These are phyloP conservation scores for Latheticus oryzae DNA, from an alignment of 2,888 invertebrate genomes.

Conservation along the genomic window DNA sequence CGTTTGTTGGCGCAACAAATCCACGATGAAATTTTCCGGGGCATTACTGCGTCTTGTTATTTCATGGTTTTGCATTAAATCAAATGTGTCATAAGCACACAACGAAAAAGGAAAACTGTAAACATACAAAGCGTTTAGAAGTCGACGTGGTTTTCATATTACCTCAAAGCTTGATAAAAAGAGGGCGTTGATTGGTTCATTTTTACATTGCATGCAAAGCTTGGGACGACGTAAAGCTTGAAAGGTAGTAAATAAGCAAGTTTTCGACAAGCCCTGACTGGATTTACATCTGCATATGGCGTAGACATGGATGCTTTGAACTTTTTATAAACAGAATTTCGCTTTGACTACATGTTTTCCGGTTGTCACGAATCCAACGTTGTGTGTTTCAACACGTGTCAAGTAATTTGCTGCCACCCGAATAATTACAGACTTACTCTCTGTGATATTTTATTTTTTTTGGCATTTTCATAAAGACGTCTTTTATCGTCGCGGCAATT, in stretches of 20 bases:
- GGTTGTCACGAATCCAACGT: conserved; percentile 54
- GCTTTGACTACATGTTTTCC: conserved; percentile 62
- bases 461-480: conserved; percentile 17
- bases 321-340: conserved; percentile 58
- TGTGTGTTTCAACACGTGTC: conserved; percentile 57
- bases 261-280: conserved; percentile 61
- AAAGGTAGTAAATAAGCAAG: conserved; percentile 64
- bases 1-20: conserved; percentile 35
- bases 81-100: conserved; percentile 53
- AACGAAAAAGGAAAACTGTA: conserved; percentile 49
- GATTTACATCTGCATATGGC: conserved; percentile 60
- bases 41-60: conserved; percentile 45
- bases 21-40: conserved; percentile 43
- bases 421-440: conserved; percentile 29
- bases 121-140: conserved; percentile 45
- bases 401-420: conserved; percentile 48
- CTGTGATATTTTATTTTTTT: no score
- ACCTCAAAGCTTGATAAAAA: conserved; percentile 59
- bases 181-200: conserved; percentile 61
- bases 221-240: conserved; percentile 54
- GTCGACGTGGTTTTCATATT: conserved; percentile 52
- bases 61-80: conserved; percentile 52
- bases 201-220: conserved; percentile 59
- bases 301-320: conserved; percentile 61
- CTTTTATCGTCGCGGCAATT: conserved; percentile 20